Percentiles rank a stretch among this genome's conserved stretches.
phyloP scores from a whole-genome alignment of 2,113 vertebrate genomes.

The Ailuropoda melanoleuca region DNA sequence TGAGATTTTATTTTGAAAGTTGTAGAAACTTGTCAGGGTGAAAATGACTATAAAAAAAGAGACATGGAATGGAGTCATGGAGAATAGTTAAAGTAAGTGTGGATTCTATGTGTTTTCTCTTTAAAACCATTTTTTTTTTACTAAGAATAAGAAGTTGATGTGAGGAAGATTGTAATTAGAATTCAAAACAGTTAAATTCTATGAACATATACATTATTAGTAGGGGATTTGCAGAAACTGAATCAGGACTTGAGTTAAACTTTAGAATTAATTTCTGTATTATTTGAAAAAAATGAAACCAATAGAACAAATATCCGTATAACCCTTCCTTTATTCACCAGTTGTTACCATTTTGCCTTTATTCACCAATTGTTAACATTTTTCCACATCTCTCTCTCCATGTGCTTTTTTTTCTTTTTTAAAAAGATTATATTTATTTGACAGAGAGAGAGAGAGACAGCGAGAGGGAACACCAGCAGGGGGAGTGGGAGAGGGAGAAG shows the following conservation, averaged over 20 bases:
- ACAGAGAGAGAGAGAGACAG: too few species aligned
- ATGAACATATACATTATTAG: background rate
- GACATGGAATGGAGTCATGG: background rate
- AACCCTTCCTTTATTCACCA: background rate
- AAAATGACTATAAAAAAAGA: background rate
- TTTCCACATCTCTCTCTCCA: background rate
- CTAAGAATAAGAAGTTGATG: background rate
- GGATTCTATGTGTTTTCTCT: background rate
- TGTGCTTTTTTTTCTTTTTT: background rate
- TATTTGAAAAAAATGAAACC: background rate
- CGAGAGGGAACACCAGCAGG: too few species aligned
- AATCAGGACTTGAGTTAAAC: background rate
- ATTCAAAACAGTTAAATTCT: conserved; percentile 23
- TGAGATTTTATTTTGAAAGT: conserved; percentile 2
- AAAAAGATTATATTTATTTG: too few species aligned
- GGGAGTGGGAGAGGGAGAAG: too few species aligned
- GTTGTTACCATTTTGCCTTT: background rate
- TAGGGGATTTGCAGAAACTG: background rate
- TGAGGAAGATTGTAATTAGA: background rate
- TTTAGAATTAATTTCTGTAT: background rate
- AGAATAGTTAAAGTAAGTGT: background rate
- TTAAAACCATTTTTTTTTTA: conserved; percentile 1
- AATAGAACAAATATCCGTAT: background rate
- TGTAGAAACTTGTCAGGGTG: background rate
- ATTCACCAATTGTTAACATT: background rate